Percentiles rank a stretch among this genome's conserved stretches.
Evolutionary conservation across 2,113 vertebrate species (phyloP).

Genomic region (Panthera uncia): DNA sequence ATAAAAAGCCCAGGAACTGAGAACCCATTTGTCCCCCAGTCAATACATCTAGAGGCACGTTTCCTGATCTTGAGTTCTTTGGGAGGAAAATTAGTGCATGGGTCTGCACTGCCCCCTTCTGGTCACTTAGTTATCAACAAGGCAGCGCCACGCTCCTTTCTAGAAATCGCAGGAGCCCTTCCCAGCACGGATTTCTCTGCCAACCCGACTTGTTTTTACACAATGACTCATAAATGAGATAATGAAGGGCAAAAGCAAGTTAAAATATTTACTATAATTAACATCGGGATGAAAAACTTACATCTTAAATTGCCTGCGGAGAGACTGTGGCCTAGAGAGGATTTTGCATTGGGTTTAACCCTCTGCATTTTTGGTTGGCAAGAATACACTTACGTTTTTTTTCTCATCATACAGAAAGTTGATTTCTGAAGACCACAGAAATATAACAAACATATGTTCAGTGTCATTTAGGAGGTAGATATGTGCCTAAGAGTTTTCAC

Average conservation of each 20-base stretch:
- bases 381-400: neutral
- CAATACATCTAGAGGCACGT: too few species aligned
- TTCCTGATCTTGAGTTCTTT: fast-evolving
- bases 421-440: neutral
- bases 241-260: neutral
- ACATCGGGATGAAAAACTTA: neutral
- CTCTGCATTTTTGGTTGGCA: neutral
- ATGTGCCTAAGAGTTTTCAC: neutral
- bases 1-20: neutral
- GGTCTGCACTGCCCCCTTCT: constrained; percentile 60
- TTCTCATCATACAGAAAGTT: neutral
- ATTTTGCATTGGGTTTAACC: neutral
- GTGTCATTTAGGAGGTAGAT: neutral
- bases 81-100: neutral
- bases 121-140: neutral
- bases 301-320: neutral
- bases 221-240: constrained; percentile 39
- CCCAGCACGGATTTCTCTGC: neutral
- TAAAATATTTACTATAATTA: constrained; percentile 63
- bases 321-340: neutral
- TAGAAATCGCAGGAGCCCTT: neutral
- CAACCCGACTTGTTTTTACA: constrained; percentile 32
- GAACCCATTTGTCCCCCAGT: neutral
- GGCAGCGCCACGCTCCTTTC: fast-evolving
- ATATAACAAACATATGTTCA: neutral